phyloP scores from a whole-genome alignment of 2,113 vertebrate genomes.

The Nansenia antarctica region DNA sequence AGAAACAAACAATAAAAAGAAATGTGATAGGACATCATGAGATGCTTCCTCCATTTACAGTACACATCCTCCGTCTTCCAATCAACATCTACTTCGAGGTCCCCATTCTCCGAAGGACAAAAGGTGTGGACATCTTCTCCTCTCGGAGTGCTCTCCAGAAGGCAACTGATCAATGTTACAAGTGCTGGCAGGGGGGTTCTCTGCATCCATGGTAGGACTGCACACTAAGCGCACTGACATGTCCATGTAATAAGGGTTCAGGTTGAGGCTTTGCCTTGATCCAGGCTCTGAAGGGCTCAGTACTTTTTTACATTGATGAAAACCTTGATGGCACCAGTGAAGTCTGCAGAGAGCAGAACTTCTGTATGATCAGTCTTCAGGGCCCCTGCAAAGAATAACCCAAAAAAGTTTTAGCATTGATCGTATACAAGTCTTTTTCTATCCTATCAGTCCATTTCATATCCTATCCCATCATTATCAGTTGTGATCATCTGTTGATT shows the following conservation, averaged over 20 bases:
- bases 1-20: slow-evolving; percentile 20
- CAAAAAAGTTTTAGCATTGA: neutral
- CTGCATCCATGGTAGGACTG: slow-evolving; percentile 25
- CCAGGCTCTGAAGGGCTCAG: slow-evolving; percentile 52
- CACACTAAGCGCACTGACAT: slow-evolving; percentile 5
- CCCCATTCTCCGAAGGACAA: slow-evolving; percentile 38
- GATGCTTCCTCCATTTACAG: slow-evolving; percentile 21
- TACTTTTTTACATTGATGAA: slow-evolving; percentile 97
- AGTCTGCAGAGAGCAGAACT: slow-evolving; percentile 96
- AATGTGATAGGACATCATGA: slow-evolving; percentile 34
- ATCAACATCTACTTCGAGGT: slow-evolving; percentile 39
- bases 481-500: too few species aligned
- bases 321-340: slow-evolving; percentile 99
- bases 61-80: slow-evolving; percentile 31
- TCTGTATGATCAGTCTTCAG: slow-evolving; percentile 93
- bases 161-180: slow-evolving; percentile 31
- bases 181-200: slow-evolving; percentile 22
- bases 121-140: slow-evolving; percentile 24
- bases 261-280: neutral
- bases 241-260: neutral
- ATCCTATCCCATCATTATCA: neutral
- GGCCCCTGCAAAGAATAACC: slow-evolving; percentile 74
- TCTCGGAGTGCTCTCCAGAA: slow-evolving; percentile 45
- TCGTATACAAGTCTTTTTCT: neutral
- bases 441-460: neutral